Evolutionary conservation across 2,888 invertebrate genomes (phyloP).

Genomic region (Nephrotoma appendiculata): DNA sequence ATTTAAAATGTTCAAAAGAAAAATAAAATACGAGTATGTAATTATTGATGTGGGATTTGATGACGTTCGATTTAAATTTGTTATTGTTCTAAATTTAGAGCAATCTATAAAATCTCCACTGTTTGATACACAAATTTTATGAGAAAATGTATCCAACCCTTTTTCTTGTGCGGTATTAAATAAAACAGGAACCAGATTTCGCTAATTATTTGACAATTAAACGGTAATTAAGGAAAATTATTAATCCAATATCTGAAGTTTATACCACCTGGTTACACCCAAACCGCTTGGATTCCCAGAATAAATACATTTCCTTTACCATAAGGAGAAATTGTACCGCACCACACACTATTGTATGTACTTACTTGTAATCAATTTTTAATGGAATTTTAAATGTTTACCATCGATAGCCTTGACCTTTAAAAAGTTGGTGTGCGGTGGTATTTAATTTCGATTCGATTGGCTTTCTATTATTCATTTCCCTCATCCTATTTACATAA

Average conservation of each 20-base stretch:
- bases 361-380: background rate
- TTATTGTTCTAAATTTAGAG: background rate
- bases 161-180: too few species aligned
- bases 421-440: background rate
- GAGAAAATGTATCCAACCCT: too few species aligned
- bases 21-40: background rate
- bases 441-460: background rate
- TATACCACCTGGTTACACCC: background rate
- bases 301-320: background rate
- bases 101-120: too few species aligned
- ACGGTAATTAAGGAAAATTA: background rate
- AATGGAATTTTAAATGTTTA: background rate
- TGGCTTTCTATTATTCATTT: background rate
- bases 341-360: background rate
- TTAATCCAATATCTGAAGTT: background rate
- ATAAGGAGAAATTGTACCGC: background rate
- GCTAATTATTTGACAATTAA: background rate
- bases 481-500: background rate
- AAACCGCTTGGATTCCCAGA: background rate
- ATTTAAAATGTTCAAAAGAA: background rate
- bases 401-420: background rate
- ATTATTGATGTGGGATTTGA: background rate
- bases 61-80: background rate
- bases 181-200: background rate
- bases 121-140: too few species aligned